Evolutionary conservation across 2,888 invertebrate genomes (phyloP), one percentile per base, ranked within the genome.

Genomic region (Gari tellinella): DNA sequence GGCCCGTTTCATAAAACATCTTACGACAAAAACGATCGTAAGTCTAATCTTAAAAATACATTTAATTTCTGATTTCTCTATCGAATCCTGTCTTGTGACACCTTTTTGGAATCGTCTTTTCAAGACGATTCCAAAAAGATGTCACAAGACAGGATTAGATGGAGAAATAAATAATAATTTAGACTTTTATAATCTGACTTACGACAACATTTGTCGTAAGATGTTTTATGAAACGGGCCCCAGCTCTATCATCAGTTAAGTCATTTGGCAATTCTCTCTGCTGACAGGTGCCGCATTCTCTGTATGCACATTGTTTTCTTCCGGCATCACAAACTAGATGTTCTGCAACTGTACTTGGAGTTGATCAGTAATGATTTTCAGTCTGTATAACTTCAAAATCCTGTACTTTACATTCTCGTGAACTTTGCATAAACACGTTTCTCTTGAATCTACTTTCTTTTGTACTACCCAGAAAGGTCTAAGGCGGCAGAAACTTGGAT

Each of bases 391-490:
- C 15, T 55, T 62, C 8, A 65, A 51, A 12, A 57, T 23, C 41
- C 64, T 61, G 10, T 58, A 56, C 25, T 68, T 46, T n/a, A 63
- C 61, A 21, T 73, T 75, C 57, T 55, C 63, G 43, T 77, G 77
- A 0, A 61, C 21, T 43, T 72, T 76, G 58, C 78, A 81, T 3
- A 67, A n/a, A 48, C 79, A 79, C 4, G 73, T 77, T 17, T 80
- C 63, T 38, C 79, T 68, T 31, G 63, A 53, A 10, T 49, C 48
- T 46, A 60, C 21, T 15, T 63, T 63, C 26, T 69, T 66, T 12
- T 52, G 25, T 2, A 72, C 57, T 0, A 81, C 52, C 79, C 72
- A 81, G 51, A 83, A 80, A 15, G 81, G 81, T 40, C 68, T 65
- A 37, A 78, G 43, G 25, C 57, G 65, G 25, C 69, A 65, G 45